Percentiles rank a stretch among this genome's conserved stretches.
These are phyloP conservation scores for Turritopsis dohrnii DNA, from an alignment of 30 jellyfish, hydroid and myxozoan species.

Conservation along the genomic window DNA sequence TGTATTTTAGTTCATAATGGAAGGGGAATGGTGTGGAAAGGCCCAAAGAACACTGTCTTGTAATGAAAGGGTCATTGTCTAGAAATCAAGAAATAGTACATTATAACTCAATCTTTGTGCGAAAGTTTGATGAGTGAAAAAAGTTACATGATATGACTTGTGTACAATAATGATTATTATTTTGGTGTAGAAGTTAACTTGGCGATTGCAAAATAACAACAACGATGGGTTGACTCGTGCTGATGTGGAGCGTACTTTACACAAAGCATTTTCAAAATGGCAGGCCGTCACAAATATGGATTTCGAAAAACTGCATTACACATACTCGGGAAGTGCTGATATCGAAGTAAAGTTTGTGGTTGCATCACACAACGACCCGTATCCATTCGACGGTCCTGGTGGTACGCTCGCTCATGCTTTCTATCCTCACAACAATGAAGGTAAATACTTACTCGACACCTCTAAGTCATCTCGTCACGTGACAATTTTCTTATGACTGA, in stretches of 20 bases:
- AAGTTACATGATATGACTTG: too few relatives aligned
- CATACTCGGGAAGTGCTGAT: constrained; percentile 42
- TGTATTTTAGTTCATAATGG: too few relatives aligned
- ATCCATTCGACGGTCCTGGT: constrained; percentile 86
- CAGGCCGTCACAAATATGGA: constrained; percentile 50
- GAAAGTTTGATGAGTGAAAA: too few relatives aligned
- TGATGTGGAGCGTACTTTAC: constrained; percentile 43
- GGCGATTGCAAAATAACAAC: constrained; percentile 69
- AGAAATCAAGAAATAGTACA: too few relatives aligned
- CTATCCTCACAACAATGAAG: constrained; percentile 73
- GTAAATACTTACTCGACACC: constrained; percentile 17
- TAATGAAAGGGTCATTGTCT: too few relatives aligned
- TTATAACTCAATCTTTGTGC: too few relatives aligned
- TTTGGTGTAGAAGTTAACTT: constrained; percentile 58
- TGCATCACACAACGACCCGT: constrained; percentile 64
- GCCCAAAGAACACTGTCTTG: too few relatives aligned
- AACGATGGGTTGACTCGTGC: constrained; percentile 59
- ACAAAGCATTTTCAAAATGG: constrained; percentile 79
- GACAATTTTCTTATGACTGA: not conserved
- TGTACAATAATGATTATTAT: too few relatives aligned
- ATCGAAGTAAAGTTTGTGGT: constrained; percentile 56
- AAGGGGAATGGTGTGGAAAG: too few relatives aligned
- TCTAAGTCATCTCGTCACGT: too few relatives aligned
- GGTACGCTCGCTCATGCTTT: constrained; percentile 96
- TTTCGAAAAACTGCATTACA: constrained; percentile 26